Percentiles rank a stretch among this genome's conserved stretches.
Conservation (phyloP, 2,797 vertebrate genomes). For the Buphagus erythrorhynchus region DNA sequence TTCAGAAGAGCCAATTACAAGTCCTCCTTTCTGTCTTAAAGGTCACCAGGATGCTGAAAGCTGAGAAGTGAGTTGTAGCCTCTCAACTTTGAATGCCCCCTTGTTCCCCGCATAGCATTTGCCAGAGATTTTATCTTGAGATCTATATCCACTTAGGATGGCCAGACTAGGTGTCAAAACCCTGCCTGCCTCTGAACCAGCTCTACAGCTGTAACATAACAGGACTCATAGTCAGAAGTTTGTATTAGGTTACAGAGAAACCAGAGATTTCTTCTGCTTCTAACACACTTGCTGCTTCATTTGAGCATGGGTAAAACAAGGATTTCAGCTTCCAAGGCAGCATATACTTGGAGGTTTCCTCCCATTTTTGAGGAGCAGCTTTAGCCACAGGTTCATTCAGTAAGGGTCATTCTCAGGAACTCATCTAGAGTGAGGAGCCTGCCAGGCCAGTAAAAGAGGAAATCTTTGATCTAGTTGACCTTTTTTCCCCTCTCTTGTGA, state of each 20-base stretch:
- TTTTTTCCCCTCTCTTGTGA: neutral
- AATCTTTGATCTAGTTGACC: neutral
- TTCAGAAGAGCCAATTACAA: neutral
- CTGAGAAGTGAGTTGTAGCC: neutral
- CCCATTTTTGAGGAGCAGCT: neutral
- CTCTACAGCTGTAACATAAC: neutral
- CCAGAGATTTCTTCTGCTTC: neutral
- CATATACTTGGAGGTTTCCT: neutral
- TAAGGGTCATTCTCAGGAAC: neutral
- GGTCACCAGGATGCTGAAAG: neutral
- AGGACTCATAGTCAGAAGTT: neutral
- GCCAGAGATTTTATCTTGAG: neutral
- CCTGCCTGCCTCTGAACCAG: neutral
- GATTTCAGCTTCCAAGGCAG: neutral
- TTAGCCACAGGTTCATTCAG: neutral
- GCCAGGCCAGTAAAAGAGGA: neutral
- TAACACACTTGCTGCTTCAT: neutral
- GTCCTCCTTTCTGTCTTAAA: neutral
- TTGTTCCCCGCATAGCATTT: neutral
- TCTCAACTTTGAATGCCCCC: neutral
- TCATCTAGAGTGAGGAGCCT: neutral
- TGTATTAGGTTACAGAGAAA: neutral
- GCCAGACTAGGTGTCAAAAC: neutral
- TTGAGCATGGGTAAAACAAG: neutral
- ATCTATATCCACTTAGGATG: neutral